Conservation (phyloP, 2,113 vertebrate species). For the Sorex fumeus region DNA sequence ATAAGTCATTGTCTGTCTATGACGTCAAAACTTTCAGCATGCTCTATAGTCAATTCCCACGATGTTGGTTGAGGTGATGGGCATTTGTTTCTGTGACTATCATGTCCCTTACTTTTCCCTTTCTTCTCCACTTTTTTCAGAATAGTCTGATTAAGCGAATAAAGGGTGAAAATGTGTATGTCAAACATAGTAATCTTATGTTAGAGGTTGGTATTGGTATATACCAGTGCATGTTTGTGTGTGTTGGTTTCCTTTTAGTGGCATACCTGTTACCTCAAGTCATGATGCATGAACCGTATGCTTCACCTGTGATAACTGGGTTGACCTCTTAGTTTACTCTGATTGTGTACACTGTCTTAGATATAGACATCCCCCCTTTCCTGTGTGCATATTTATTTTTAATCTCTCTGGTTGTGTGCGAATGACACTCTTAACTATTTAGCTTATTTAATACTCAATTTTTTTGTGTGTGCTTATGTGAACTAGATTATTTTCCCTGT, state of each 20-base stretch:
- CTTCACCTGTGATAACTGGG: conserved; percentile 82
- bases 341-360: conserved; percentile 74
- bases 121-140: conserved; percentile 94
- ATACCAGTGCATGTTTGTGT: conserved; percentile 92
- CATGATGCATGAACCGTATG: conserved; percentile 89
- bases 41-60: conserved; percentile 73
- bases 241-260: conserved; percentile 87
- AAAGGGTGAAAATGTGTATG: conserved; percentile 98
- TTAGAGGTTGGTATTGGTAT: conserved; percentile 97
- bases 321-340: conserved; percentile 61
- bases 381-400: conserved; percentile 80
- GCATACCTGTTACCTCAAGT: conserved; percentile 79
- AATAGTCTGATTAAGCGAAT: conserved; percentile 97
- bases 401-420: conserved; percentile 79
- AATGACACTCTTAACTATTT: conserved; percentile 48
- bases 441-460: conserved; percentile 74
- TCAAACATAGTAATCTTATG: conserved; percentile 99
- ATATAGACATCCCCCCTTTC: conserved; percentile 57
- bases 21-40: conserved; percentile 80
- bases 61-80: conserved; percentile 75
- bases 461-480: conserved; percentile 74
- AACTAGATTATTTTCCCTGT: conserved; percentile 81
- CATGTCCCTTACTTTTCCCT: conserved; percentile 88
- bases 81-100: conserved; percentile 83
- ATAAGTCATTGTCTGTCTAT: conserved; percentile 60